Conservation (phyloP, 2,888 invertebrate genomes). For the Lasioglossum malachurum region DNA sequence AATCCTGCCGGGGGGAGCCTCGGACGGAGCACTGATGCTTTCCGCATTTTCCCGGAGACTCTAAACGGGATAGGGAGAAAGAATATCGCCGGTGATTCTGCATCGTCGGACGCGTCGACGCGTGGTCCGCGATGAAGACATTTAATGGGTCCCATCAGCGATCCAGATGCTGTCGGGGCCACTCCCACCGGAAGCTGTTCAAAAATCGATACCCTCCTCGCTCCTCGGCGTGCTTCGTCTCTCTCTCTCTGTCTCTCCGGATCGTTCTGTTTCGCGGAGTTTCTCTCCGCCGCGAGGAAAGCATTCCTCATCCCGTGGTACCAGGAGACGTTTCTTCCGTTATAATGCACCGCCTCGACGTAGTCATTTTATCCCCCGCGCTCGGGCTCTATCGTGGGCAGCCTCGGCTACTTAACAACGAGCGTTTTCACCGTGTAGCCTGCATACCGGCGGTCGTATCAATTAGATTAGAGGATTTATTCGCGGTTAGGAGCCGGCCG, state of each 20-base stretch:
- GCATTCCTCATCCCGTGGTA: constrained; percentile 50
- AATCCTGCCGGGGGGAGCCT: not conserved
- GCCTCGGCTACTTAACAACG: constrained; percentile 59
- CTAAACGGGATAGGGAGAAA: not conserved
- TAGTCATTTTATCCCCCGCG: constrained; percentile 35
- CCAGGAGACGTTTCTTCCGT: constrained; percentile 46
- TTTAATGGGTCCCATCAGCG: constrained; percentile 43
- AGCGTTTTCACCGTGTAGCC: constrained; percentile 60
- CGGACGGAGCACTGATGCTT: not conserved
- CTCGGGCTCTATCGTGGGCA: constrained; percentile 23
- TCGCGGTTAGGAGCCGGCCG: constrained; percentile 74
- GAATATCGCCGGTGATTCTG: not conserved
- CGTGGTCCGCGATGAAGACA: constrained; percentile 56
- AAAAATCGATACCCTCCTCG: constrained; percentile 53
- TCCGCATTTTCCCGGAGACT: not conserved
- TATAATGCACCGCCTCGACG: constrained; percentile 43
- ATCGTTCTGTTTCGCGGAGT: not conserved
- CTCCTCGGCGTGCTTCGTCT: not conserved
- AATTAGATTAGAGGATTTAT: constrained; percentile 81
- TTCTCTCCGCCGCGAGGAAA: constrained; percentile 42
- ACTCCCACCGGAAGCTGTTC: constrained; percentile 66
- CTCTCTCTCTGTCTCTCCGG: not conserved
- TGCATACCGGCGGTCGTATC: constrained; percentile 71
- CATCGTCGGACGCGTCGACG: constrained; percentile 12
- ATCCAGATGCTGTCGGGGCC: constrained; percentile 50